Evolutionary conservation across 2,888 invertebrate genomes (phyloP).

Genomic region (Pocota personata): DNA sequence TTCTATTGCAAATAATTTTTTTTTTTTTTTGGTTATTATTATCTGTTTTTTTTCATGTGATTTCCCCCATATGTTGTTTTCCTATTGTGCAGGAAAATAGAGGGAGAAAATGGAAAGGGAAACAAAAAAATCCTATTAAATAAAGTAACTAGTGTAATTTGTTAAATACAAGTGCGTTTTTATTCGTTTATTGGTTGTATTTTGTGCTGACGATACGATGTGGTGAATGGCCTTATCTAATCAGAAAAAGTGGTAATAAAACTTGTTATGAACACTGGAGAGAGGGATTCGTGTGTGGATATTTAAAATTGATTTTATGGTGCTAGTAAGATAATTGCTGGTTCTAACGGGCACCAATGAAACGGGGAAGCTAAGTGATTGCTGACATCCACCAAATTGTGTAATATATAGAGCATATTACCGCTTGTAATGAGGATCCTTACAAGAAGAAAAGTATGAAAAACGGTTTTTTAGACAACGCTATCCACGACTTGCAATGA

Average conservation of each 20-base stretch:
- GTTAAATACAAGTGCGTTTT: constrained; percentile 52
- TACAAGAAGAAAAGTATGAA: too few species aligned
- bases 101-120: constrained; percentile 15
- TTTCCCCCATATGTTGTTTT: constrained; percentile 44
- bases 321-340: background rate
- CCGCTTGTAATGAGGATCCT: too few species aligned
- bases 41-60: constrained; percentile 58
- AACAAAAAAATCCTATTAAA: constrained; percentile 65
- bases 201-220: background rate
- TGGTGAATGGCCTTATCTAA: background rate
- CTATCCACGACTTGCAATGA: too few species aligned
- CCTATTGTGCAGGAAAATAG: constrained; percentile 47
- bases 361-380: too few species aligned
- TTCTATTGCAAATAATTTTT: constrained; percentile 46
- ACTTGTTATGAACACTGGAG: background rate
- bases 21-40: constrained; percentile 22
- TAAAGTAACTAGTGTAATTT: constrained; percentile 73
- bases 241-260: background rate
- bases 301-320: background rate
- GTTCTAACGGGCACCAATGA: too few species aligned
- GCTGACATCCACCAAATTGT: too few species aligned
- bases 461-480: too few species aligned
- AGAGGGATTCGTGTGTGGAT: background rate
- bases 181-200: background rate
- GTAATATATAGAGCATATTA: too few species aligned